Conservation (phyloP, 30 jellyfish, hydroid and myxozoan genomes). For the Aurelia sp. region DNA sequence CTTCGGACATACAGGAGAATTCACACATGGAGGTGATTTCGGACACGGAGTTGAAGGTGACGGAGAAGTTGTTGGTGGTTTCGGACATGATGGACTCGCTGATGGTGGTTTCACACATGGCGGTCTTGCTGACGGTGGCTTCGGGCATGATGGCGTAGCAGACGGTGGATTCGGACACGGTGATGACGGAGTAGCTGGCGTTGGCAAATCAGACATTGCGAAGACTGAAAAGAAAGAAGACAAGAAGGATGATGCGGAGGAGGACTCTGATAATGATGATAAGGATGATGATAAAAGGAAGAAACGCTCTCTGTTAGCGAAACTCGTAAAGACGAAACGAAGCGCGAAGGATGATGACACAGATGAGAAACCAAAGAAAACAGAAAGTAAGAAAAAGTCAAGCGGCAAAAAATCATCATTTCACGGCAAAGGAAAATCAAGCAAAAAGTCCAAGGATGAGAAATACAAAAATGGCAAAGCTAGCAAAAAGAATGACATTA, state of each 20-base stretch:
- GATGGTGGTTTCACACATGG: slow-evolving; percentile 27
- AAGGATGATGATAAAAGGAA: slow-evolving; percentile 25
- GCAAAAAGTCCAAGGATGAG: slow-evolving; percentile 57
- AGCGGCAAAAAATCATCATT: slow-evolving; percentile 54
- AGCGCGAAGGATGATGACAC: slow-evolving; percentile 30
- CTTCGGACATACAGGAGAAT: not conserved
- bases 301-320: slow-evolving; percentile 59
- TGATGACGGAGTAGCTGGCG: slow-evolving; percentile 43
- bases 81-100: slow-evolving; percentile 29
- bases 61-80: not conserved
- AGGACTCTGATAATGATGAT: not conserved
- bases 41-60: slow-evolving; percentile 35
- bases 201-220: slow-evolving; percentile 55
- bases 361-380: slow-evolving; percentile 18
- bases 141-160: slow-evolving; percentile 18
- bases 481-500: slow-evolving; percentile 93
- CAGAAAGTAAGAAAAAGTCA: slow-evolving; percentile 37
- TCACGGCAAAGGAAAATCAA: slow-evolving; percentile 32
- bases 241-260: slow-evolving; percentile 19
- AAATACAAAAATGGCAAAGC: slow-evolving; percentile 68
- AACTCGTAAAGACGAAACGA: slow-evolving; percentile 51
- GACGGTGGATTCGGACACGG: slow-evolving; percentile 37
- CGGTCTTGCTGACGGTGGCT: slow-evolving; percentile 21
- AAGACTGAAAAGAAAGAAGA: slow-evolving; percentile 1
- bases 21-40: slow-evolving; percentile 15